phyloP scores from a whole-genome alignment of 2,888 invertebrate species.

The Machimus atricapillus region DNA sequence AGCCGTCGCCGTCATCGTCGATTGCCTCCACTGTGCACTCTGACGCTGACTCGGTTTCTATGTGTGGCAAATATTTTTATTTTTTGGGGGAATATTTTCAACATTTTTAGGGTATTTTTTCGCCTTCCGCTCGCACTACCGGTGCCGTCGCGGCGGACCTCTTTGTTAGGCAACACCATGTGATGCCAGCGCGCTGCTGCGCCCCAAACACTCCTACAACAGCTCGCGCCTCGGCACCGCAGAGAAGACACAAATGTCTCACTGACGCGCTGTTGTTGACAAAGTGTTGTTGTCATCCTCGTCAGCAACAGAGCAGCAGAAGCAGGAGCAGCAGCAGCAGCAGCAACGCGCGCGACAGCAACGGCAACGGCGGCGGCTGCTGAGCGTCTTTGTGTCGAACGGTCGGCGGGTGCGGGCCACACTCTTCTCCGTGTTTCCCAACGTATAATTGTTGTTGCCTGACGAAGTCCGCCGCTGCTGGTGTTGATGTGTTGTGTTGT shows the following conservation, averaged over 20 bases:
- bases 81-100: neutral
- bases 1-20: neutral
- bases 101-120: neutral
- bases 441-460: neutral
- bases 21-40: neutral
- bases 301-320: neutral
- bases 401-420: neutral
- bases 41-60: neutral
- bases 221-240: neutral
- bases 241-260: neutral
- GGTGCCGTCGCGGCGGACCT: neutral
- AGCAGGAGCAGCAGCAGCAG: neutral
- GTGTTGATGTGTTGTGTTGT: slow-evolving; percentile 9
- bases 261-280: neutral
- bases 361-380: neutral
- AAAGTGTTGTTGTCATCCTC: slow-evolving; percentile 19
- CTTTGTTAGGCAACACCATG: neutral
- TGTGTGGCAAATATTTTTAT: neutral
- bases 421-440: slow-evolving; percentile 18
- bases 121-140: neutral
- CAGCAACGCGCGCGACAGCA: neutral
- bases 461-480: neutral
- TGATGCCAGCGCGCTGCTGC: neutral
- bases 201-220: neutral
- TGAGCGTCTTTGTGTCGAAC: neutral